A percentile compares a stretch with the other conserved stretches of the same genome.
Evolutionary conservation across 35 echinoderm and acorn worm genomes (phyloP).

Genomic region (Lytechinus pictus): DNA sequence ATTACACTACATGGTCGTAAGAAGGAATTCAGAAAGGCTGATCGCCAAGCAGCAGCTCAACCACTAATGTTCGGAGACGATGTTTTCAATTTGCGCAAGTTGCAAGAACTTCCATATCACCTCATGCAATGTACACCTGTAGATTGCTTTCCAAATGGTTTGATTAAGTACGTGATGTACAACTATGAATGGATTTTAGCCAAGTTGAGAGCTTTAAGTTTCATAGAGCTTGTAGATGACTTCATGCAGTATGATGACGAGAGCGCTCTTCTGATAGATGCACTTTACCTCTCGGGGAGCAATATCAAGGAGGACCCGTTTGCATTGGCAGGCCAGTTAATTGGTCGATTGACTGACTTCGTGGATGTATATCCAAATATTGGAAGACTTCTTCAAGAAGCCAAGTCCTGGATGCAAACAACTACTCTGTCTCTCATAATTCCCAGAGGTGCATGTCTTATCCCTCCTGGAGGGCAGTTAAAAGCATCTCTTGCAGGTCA

Average conservation of each 20-base stretch:
- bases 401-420: conserved; percentile 55
- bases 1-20: conserved; percentile 63
- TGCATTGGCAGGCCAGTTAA: conserved; percentile 73
- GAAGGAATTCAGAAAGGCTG: conserved; percentile 64
- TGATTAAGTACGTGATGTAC: conserved; percentile 64
- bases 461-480: conserved; percentile 60
- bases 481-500: conserved; percentile 74
- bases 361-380: conserved; percentile 43
- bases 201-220: conserved; percentile 73
- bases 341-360: conserved; percentile 67
- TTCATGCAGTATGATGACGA: conserved; percentile 58
- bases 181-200: conserved; percentile 81
- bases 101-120: conserved; percentile 83
- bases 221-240: conserved; percentile 76
- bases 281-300: conserved; percentile 72
- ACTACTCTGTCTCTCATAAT: conserved; percentile 65
- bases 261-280: conserved; percentile 59
- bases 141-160: conserved; percentile 34
- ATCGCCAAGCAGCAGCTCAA: conserved; percentile 78
- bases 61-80: conserved; percentile 70
- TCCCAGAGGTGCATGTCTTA: conserved; percentile 59
- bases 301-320: conserved; percentile 78
- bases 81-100: conserved; percentile 83
- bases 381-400: conserved; percentile 57
- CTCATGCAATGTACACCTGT: neutral